Percentiles rank a stretch among this genome's conserved stretches.
These are phyloP conservation scores for Lycaon pictus DNA, from an alignment of 2,113 vertebrate species.

Conservation along the genomic window DNA sequence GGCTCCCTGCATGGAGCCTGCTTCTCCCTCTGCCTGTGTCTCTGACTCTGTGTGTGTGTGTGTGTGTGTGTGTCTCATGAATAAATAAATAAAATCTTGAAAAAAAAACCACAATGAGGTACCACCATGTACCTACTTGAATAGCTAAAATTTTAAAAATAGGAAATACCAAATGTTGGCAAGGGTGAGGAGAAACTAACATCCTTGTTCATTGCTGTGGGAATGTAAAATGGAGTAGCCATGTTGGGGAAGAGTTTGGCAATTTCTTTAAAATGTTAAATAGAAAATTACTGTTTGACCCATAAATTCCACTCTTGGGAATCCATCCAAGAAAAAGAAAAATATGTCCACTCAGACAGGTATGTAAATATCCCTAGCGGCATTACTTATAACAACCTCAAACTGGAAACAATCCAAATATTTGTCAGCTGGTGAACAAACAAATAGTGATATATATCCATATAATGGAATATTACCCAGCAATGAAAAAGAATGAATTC, in stretches of 20 bases:
- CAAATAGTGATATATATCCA: not conserved
- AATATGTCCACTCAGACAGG: not conserved
- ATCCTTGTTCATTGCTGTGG: not conserved
- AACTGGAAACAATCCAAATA: not conserved
- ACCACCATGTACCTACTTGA: not conserved
- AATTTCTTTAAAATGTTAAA: constrained; percentile 44
- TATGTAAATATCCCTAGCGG: not conserved
- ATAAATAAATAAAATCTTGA: no score
- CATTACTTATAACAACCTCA: not conserved
- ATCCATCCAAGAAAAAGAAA: constrained; percentile 42
- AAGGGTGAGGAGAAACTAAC: not conserved
- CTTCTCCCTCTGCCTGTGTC: no score
- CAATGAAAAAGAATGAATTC: not conserved
- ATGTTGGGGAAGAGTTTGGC: not conserved
- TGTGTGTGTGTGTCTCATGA: no score
- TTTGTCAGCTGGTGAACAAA: not conserved
- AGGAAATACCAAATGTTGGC: not conserved
- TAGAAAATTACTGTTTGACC: constrained; percentile 22
- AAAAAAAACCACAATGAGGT: not conserved
- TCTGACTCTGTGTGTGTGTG: no score
- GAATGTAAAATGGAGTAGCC: not conserved
- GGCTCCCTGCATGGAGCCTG: no score
- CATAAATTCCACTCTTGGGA: constrained; percentile 42
- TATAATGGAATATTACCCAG: not conserved
- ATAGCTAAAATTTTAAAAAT: not conserved